phyloP scores from a whole-genome alignment of 1,140 invertebrate genomes.

The Teleogryllus occipitalis region DNA sequence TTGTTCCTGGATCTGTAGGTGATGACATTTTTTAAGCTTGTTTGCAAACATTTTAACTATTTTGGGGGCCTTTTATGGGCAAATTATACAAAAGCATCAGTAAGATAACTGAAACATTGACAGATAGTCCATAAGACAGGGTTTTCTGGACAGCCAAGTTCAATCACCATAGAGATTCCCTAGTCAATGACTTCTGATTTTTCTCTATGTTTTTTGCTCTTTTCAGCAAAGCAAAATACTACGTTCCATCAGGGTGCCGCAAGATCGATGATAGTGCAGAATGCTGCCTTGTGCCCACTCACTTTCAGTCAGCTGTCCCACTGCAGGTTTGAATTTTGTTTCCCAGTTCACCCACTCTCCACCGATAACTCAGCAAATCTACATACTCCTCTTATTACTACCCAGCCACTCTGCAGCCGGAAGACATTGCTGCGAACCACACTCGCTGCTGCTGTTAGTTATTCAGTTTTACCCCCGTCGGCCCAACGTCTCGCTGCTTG shows the following conservation, averaged over 20 bases:
- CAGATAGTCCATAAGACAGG: too few relatives aligned
- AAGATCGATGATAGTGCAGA: constrained; percentile 48
- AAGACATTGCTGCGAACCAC: background rate
- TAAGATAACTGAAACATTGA: too few relatives aligned
- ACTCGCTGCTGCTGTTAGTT: background rate
- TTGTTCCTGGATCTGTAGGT: too few relatives aligned
- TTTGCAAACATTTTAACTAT: too few relatives aligned
- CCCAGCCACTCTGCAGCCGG: background rate
- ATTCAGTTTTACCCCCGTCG: background rate
- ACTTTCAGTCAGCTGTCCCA: background rate
- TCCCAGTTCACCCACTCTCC: background rate
- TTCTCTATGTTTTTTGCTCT: constrained; percentile 21
- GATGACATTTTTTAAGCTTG: too few relatives aligned
- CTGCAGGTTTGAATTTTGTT: background rate
- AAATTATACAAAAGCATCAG: too few relatives aligned
- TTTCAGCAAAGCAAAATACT: constrained; percentile 64
- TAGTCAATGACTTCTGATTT: too few relatives aligned
- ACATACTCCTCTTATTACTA: background rate
- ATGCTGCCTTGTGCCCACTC: background rate
- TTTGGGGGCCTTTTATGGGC: too few relatives aligned
- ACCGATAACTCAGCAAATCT: background rate
- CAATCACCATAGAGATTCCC: too few relatives aligned
- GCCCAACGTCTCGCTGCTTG: background rate
- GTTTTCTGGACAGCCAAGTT: too few relatives aligned
- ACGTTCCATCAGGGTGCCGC: constrained; percentile 55